phyloP scores from a whole-genome alignment of 2,113 vertebrate genomes.

The Zosterops japonicus region DNA sequence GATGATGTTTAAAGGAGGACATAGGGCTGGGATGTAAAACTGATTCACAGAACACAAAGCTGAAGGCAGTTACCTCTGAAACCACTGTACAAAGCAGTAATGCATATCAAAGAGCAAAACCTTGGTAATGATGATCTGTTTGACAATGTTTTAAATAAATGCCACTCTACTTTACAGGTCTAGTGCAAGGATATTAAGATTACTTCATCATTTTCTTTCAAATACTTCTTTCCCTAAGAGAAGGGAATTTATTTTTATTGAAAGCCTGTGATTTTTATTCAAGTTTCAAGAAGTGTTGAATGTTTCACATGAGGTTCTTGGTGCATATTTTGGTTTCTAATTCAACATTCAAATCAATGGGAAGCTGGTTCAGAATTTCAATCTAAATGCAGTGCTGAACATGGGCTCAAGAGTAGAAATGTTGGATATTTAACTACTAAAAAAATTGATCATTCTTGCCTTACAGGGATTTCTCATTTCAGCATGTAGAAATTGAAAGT shows the following conservation, averaged over 20 bases:
- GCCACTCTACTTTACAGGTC: neutral
- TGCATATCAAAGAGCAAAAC: neutral
- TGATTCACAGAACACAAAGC: neutral
- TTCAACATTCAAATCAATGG: neutral
- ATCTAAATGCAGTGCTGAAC: neutral
- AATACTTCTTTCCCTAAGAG: neutral
- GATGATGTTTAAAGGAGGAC: neutral
- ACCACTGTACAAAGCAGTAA: neutral
- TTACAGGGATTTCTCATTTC: neutral
- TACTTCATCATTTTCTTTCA: neutral
- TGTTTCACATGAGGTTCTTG: neutral
- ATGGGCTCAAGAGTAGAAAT: neutral
- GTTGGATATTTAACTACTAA: neutral
- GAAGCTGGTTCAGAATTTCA: neutral
- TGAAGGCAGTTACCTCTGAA: neutral
- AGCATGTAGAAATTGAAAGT: neutral
- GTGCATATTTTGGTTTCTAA: neutral
- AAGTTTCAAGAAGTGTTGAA: neutral
- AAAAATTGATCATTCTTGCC: neutral
- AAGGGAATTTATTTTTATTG: neutral
- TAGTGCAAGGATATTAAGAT: neutral
- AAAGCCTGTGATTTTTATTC: neutral
- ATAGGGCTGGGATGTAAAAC: neutral
- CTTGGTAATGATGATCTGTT: neutral
- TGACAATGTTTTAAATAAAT: neutral